Evolutionary conservation across 2,797 vertebrate species (phyloP).

Genomic region (Rhyacichthys aspro): DNA sequence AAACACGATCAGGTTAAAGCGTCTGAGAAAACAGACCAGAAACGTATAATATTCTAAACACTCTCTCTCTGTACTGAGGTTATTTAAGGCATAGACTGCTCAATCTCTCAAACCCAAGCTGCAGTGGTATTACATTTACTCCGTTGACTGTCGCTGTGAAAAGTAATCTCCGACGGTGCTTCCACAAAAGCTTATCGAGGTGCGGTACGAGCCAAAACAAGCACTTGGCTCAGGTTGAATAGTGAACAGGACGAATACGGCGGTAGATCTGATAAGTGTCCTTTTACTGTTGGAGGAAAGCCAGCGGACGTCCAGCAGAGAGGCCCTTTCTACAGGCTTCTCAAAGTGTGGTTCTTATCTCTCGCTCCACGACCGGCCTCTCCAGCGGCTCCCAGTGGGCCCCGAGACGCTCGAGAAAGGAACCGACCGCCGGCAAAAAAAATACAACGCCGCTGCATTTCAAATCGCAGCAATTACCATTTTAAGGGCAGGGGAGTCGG

Average conservation of each 20-base stretch:
- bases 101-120: too few relatives aligned
- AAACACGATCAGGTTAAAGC: too few relatives aligned
- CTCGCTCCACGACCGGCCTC: slow-evolving; percentile 24
- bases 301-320: neutral
- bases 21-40: too few relatives aligned
- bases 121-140: too few relatives aligned
- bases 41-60: too few relatives aligned
- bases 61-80: too few relatives aligned
- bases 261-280: slow-evolving; percentile 34
- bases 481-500: slow-evolving; percentile 38
- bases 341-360: slow-evolving; percentile 38
- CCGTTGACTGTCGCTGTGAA: too few relatives aligned
- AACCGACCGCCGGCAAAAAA: slow-evolving; percentile 17
- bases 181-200: too few relatives aligned
- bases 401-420: slow-evolving; percentile 18
- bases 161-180: too few relatives aligned
- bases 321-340: slow-evolving; percentile 21
- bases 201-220: too few relatives aligned
- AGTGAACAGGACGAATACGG: neutral
- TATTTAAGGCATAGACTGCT: too few relatives aligned
- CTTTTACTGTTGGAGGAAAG: slow-evolving; percentile 9
- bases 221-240: too few relatives aligned
- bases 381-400: slow-evolving; percentile 14
- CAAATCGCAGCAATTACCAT: slow-evolving; percentile 48
- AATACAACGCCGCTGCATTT: slow-evolving; percentile 11